A percentile compares a stretch with the other conserved stretches of the same genome.
Conservation (phyloP, 2,113 vertebrate genomes). For the Gnathonemus longibarbis region DNA sequence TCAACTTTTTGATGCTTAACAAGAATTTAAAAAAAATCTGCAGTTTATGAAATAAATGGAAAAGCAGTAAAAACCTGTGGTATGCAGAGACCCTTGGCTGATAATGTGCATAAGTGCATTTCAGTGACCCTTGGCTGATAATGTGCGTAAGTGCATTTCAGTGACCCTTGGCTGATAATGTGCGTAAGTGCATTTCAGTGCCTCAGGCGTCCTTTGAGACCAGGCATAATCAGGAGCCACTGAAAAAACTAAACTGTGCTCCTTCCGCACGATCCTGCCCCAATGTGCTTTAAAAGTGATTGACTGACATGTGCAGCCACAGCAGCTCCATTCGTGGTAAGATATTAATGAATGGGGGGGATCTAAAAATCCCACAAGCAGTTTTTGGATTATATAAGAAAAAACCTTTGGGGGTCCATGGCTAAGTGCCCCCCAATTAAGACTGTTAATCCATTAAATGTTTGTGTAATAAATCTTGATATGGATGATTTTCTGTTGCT, state of each 20-base stretch:
- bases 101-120: too few species aligned
- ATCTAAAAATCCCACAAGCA: not conserved
- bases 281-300: not conserved
- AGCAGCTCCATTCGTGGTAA: not conserved
- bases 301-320: not conserved
- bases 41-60: too few species aligned
- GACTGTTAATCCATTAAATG: not conserved
- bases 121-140: too few species aligned
- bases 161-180: too few species aligned
- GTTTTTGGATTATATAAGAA: not conserved
- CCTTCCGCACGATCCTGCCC: not conserved
- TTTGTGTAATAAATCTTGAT: not conserved
- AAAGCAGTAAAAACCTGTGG: too few species aligned
- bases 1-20: too few species aligned
- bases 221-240: not conserved
- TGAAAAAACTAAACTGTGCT: not conserved
- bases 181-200: not conserved
- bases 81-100: too few species aligned
- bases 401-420: not conserved
- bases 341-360: not conserved
- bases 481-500: not conserved
- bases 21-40: too few species aligned
- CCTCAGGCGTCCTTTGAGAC: not conserved
- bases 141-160: too few species aligned
- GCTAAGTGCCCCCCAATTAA: not conserved